Evolutionary conservation across 2,113 vertebrate genomes (phyloP), one percentile per base, ranked within the genome.

Genomic region (Conger conger): DNA sequence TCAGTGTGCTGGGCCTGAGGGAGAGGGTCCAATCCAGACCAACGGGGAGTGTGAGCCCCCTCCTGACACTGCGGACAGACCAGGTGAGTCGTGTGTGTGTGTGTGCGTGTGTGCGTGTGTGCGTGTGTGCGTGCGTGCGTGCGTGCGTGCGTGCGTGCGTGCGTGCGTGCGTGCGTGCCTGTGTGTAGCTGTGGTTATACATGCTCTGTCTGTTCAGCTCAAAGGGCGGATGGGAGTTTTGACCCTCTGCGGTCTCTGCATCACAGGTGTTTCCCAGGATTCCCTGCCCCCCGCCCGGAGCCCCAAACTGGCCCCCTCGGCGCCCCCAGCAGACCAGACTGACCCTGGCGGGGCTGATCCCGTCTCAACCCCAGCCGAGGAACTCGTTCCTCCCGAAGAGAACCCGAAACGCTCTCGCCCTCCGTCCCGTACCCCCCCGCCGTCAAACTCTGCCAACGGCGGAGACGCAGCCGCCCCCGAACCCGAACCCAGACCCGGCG

Each of bases 41-140:
- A 99, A 99, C 0, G 98, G 98, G 89, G 98, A 99, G 94, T 95
- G 94, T 76, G 85, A 92, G 76, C 88, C 84, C 81, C 94, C 96
- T 82, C 94, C 95, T 89, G 91, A 93, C 89, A 93, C 96, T 88
- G 91, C 94, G 87, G 92, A 96, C 38, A 94, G 94, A 89, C 94
- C 94, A 87, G 98, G 98, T 97, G 87, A 88, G 92, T 84, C 30
- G n/a, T n/a, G n/a, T n/a, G 40, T 42, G 1, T 42, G 40, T 42
- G 40, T 9, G 1, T 1, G 40, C 9, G 40, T 42, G 54, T 57
- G 54, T 57, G 54, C 18, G 54, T 57, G 54, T 16, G 54, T 20
- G 9, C 4, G 54, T 57, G 54, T 57, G 54, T 57, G 54, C 54
- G 54, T 16, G 3, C 54, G 18, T 57, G 16, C 54, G 18, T 57